phyloP scores from a whole-genome alignment of 2,888 invertebrate species.

The Netelia virgata region DNA sequence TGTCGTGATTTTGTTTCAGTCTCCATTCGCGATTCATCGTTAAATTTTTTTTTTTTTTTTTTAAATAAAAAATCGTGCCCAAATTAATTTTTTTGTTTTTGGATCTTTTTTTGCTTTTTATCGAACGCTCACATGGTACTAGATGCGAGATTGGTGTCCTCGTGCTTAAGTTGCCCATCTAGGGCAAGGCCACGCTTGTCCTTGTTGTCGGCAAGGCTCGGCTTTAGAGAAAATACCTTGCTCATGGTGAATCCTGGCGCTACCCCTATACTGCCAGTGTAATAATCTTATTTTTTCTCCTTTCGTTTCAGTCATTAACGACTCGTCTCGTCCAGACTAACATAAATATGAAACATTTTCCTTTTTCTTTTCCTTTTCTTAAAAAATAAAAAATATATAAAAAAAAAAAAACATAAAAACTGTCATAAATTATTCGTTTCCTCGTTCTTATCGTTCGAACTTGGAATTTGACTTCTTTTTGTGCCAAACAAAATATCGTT shows the following conservation, averaged over 20 bases:
- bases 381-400: not conserved
- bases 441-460: too few species aligned
- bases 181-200: conserved; percentile 94
- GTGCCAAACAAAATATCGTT: not conserved
- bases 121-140: conserved; percentile 91
- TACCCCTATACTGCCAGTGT: conserved; percentile 90
- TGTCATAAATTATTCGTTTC: too few species aligned
- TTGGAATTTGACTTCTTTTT: not conserved
- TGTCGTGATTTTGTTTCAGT: conserved; percentile 68
- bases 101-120: conserved; percentile 25
- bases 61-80: conserved; percentile 72
- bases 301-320: conserved; percentile 71
- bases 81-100: conserved; percentile 64
- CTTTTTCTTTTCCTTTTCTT: not conserved
- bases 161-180: conserved; percentile 94
- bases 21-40: conserved; percentile 68
- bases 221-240: conserved; percentile 92
- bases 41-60: conserved; percentile 48
- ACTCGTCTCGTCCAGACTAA: conserved; percentile 43
- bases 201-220: conserved; percentile 92
- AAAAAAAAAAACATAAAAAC: not conserved
- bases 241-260: conserved; percentile 94
- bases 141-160: conserved; percentile 95
- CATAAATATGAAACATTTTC: not conserved
- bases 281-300: conserved; percentile 83